Percentiles rank a stretch among this genome's conserved stretches.
These are phyloP conservation scores for Eutolmus rufibarbis DNA, from an alignment of 2,888 invertebrate genomes.

Conservation along the genomic window DNA sequence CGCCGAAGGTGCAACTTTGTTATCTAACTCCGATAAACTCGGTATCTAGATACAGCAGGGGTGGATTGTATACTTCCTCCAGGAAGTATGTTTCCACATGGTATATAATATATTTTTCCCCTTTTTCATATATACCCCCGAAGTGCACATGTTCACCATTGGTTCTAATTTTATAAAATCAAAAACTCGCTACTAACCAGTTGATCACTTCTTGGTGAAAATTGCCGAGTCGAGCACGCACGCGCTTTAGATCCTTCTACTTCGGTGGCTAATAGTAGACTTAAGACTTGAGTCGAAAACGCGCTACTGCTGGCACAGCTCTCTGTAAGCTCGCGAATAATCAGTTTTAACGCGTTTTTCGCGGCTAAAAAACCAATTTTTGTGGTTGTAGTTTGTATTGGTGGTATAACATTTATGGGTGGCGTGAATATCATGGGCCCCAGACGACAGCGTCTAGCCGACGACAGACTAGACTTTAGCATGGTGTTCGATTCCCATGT, in stretches of 20 bases:
- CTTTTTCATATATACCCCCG: not conserved
- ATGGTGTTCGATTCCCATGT: not conserved
- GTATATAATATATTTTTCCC: not conserved
- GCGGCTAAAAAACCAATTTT: not conserved
- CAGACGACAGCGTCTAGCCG: not conserved
- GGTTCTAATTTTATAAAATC: not conserved
- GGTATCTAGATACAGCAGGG: not conserved
- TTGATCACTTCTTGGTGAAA: not conserved
- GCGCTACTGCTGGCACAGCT: not conserved
- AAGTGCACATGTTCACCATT: not conserved
- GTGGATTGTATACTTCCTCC: not conserved
- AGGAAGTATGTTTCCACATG: not conserved
- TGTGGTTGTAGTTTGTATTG: not conserved
- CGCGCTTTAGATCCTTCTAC: not conserved
- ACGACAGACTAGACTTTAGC: not conserved
- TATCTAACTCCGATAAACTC: conserved; percentile 3
- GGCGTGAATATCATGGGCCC: not conserved
- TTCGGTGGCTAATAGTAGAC: conserved; percentile 34
- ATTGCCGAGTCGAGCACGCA: conserved; percentile 4
- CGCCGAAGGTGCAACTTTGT: not conserved
- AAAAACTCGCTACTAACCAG: conserved; percentile 7
- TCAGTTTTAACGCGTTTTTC: not conserved
- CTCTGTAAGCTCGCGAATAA: not conserved
- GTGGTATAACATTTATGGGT: not conserved
- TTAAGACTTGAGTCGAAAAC: not conserved